A percentile compares a stretch with the other conserved stretches of the same genome.
These are phyloP conservation scores for Alauda arvensis DNA, from an alignment of 2,797 vertebrate species.

Conservation along the genomic window DNA sequence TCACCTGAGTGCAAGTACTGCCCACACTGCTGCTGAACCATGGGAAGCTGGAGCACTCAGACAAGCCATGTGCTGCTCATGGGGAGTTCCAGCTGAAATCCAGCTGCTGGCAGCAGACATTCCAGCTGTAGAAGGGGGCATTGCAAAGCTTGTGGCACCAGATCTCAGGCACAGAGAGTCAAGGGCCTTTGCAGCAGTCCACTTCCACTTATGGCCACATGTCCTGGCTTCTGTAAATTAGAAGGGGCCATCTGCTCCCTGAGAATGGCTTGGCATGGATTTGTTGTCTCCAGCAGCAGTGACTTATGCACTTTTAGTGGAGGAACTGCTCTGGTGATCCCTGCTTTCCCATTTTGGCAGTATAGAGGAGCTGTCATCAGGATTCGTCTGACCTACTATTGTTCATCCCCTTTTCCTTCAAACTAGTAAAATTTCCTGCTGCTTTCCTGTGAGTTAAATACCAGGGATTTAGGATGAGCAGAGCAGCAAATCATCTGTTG, in stretches of 20 bases:
- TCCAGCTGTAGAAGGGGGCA: neutral
- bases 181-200: neutral
- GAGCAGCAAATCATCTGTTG: conserved; percentile 54
- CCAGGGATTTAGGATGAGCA: conserved; percentile 53
- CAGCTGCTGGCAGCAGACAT: neutral
- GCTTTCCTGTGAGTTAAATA: conserved; percentile 48
- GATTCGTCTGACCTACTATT: conserved; percentile 24
- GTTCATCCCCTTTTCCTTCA: neutral
- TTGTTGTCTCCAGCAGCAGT: neutral
- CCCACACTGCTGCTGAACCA: neutral
- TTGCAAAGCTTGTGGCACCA: neutral
- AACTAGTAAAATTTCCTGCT: conserved; percentile 35
- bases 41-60: neutral
- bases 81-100: neutral
- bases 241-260: neutral
- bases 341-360: conserved; percentile 8
- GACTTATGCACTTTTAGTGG: neutral
- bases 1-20: neutral
- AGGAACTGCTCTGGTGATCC: neutral
- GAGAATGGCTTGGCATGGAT: neutral
- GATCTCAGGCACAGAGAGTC: neutral
- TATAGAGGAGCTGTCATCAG: conserved; percentile 4
- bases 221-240: neutral
- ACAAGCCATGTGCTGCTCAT: neutral
- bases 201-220: neutral